These are phyloP conservation scores for Lepidonotus clava DNA, from an alignment of 2,888 invertebrate species.

Conservation along the genomic window DNA sequence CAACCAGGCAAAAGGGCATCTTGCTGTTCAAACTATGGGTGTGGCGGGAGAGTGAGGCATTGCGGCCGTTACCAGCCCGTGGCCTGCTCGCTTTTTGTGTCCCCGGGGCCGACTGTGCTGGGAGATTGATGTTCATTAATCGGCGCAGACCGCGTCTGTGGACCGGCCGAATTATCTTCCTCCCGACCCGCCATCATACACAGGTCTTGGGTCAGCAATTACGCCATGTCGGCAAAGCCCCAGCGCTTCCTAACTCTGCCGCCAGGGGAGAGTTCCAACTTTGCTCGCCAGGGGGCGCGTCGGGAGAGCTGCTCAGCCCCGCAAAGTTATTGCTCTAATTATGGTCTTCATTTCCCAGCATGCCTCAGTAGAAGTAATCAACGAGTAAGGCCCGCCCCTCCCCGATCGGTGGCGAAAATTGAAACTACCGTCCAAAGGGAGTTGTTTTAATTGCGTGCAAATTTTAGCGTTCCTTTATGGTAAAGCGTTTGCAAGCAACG, in stretches of 20 bases:
- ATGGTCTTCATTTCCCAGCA: constrained; percentile 49
- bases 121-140: constrained; percentile 53
- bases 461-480: constrained; percentile 36
- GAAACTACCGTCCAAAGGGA: constrained; percentile 44
- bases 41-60: background rate
- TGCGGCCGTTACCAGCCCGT: background rate
- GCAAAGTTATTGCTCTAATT: constrained; percentile 50
- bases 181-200: constrained; percentile 42
- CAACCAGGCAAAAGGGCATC: no score
- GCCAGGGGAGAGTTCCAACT: background rate
- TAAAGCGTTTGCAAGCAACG: background rate
- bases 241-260: constrained; percentile 22
- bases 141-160: constrained; percentile 29
- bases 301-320: constrained; percentile 40
- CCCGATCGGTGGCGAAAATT: constrained; percentile 45
- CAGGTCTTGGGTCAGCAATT: constrained; percentile 54
- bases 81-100: no score
- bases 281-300: constrained; percentile 26
- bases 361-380: constrained; percentile 51
- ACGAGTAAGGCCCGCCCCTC: constrained; percentile 32
- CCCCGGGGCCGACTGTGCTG: background rate
- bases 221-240: constrained; percentile 38
- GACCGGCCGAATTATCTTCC: constrained; percentile 47
- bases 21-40: no score
- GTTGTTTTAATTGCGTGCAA: constrained; percentile 43